phyloP scores from a whole-genome alignment of 2,797 vertebrate species.

The Pipistrellus kuhlii region DNA sequence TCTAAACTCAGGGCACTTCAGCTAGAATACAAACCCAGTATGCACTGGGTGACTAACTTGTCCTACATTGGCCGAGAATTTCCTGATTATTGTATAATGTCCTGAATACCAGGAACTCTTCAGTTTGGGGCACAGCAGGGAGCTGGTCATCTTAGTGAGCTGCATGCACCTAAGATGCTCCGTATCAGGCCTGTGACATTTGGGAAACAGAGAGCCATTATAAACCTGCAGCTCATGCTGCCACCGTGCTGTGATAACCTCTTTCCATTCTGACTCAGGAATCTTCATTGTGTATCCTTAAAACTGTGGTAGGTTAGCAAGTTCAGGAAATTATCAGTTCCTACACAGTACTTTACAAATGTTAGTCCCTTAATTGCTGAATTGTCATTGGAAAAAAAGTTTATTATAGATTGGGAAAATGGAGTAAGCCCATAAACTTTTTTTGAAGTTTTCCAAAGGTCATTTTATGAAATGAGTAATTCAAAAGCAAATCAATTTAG shows the following conservation, averaged over 20 bases:
- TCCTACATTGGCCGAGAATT: constrained; percentile 11
- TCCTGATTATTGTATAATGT: not conserved
- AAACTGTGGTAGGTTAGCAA: constrained; percentile 1
- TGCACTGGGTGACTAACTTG: not conserved
- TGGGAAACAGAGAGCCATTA: not conserved
- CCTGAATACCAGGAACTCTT: not conserved
- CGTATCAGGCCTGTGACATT: not conserved
- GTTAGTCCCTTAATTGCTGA: not conserved
- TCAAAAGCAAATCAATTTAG: not conserved
- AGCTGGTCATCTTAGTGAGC: not conserved
- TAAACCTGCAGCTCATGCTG: not conserved
- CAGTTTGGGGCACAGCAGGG: not conserved
- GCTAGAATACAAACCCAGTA: not conserved
- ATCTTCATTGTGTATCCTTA: not conserved
- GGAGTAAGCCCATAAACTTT: not conserved
- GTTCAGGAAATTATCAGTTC: not conserved
- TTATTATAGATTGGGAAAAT: constrained; percentile 29
- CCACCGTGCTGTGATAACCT: not conserved
- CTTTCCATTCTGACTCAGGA: not conserved
- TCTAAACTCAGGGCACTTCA: not conserved
- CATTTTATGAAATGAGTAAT: not conserved
- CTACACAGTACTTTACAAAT: constrained; percentile 57
- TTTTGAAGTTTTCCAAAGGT: constrained; percentile 24
- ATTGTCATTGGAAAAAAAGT: not conserved
- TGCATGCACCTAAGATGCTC: not conserved